A percentile compares a stretch with the other conserved stretches of the same genome.
These are phyloP conservation scores for Microtus ochrogaster DNA, from an alignment of 2,113 vertebrate species.

Conservation along the genomic window DNA sequence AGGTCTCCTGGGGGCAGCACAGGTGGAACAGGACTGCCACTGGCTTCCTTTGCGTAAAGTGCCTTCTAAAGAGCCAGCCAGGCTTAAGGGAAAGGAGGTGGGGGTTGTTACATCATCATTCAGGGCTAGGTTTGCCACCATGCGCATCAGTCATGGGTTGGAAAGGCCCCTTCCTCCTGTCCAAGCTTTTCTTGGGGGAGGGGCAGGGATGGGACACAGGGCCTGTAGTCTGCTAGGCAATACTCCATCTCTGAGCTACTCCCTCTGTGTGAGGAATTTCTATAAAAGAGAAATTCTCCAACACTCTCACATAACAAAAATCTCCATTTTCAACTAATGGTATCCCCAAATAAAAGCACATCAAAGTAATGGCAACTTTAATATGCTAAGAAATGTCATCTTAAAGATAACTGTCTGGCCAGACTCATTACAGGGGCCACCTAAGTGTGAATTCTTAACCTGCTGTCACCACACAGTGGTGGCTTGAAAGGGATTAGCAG, in stretches of 20 bases:
- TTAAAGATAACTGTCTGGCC: neutral
- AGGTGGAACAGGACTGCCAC: neutral
- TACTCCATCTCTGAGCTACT: neutral
- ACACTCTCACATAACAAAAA: neutral
- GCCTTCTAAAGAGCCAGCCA: neutral
- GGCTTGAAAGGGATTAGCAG: neutral
- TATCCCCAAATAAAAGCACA: neutral
- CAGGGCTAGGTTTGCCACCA: constrained; percentile 89
- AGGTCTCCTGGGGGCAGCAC: neutral
- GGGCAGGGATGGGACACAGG: neutral
- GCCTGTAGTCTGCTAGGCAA: neutral
- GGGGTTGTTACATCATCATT: constrained; percentile 82
- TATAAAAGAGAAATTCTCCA: neutral
- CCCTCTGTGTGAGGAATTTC: neutral
- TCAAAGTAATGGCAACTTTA: neutral
- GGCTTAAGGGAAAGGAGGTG: neutral
- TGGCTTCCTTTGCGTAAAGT: neutral
- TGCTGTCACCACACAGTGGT: neutral
- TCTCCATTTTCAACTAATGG: neutral
- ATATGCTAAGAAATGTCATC: neutral
- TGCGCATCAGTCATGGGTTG: constrained; percentile 87
- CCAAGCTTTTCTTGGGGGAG: constrained; percentile 1
- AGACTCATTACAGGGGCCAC: neutral
- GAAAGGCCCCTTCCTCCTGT: neutral
- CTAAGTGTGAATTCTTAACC: constrained; percentile 12